Evolutionary conservation across 2,888 invertebrate genomes (phyloP), one percentile per base, ranked within the genome.

Genomic region (Rhimphoctona megacephalus): DNA sequence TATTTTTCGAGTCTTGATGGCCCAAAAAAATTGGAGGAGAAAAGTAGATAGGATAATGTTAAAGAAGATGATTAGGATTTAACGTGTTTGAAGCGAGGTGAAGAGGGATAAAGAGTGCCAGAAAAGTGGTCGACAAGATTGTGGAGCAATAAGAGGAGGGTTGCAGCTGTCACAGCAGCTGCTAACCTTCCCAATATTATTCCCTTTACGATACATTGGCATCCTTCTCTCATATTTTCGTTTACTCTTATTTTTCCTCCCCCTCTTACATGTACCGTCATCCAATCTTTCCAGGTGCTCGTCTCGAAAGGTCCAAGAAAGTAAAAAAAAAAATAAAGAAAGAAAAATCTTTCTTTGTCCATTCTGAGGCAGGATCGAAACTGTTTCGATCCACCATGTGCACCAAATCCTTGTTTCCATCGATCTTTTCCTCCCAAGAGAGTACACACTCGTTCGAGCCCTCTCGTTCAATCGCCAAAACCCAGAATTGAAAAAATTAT

Each of bases 91-190:
- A 76, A 76, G 88, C 77, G 81, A 81, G 85, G 73, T 79, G 86
- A 36, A 80, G 80, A 86, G 76, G 81, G 87, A 88, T 76, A 76
- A 85, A 81, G 87, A 85, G 80, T 85, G 85, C 87, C 85, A 88
- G 89, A 87, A 89, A 90, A 89, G 90, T 90, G 90, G 90, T 83
- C 85, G 90, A 89, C 91, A 90, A 90, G 91, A 92, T 90, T 89
- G 89, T 90, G 88, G 90, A 90, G 88, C 85, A 39, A 73, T 88
- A 89, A 88, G 90, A 89, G 87, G 88, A 89, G 83, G 79, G 82
- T 87, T 90, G 92, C 93, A 93, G 93, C 93, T 93, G 93, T 92
- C 90, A 90, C 90, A 90, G 92, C 93, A 93, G 93, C 93, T 93
- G 93, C 92, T 91, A 69, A 86, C 74, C 89, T 90, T 91, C 92